phyloP scores from a whole-genome alignment of 2,113 vertebrate genomes.

The Erythrolamprus reginae region DNA sequence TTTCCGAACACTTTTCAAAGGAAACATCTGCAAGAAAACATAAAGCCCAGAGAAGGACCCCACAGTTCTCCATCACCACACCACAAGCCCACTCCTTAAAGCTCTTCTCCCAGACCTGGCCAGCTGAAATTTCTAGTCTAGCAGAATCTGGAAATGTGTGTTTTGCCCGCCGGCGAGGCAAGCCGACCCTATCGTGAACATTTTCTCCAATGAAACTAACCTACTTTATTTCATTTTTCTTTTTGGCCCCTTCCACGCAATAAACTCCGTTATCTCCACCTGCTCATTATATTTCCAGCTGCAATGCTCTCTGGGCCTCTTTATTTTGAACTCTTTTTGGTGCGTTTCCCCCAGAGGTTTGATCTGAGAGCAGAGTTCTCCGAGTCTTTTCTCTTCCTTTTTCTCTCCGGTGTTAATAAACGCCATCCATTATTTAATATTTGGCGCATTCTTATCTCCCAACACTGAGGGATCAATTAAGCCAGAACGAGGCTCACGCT shows the following conservation, averaged over 20 bases:
- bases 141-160: not conserved
- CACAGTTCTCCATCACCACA: not conserved
- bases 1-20: too few relatives aligned
- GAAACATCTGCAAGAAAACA: not conserved
- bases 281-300: not conserved
- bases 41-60: not conserved
- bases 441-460: not conserved
- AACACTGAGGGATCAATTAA: slow-evolving; percentile 8
- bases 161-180: not conserved
- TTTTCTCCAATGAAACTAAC: not conserved
- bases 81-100: not conserved
- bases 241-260: too few relatives aligned
- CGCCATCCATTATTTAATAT: slow-evolving; percentile 1
- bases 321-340: not conserved
- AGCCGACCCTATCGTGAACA: not conserved
- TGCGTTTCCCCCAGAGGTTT: not conserved
- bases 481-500: not conserved
- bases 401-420: not conserved
- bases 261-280: not conserved
- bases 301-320: not conserved
- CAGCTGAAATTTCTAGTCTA: not conserved
- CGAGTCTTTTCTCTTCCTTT: not conserved
- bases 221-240: too few relatives aligned
- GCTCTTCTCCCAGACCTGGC: not conserved
- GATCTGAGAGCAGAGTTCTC: not conserved